Conservation (phyloP, 2,888 invertebrate species). For the Leptinotarsa tumamoca region DNA sequence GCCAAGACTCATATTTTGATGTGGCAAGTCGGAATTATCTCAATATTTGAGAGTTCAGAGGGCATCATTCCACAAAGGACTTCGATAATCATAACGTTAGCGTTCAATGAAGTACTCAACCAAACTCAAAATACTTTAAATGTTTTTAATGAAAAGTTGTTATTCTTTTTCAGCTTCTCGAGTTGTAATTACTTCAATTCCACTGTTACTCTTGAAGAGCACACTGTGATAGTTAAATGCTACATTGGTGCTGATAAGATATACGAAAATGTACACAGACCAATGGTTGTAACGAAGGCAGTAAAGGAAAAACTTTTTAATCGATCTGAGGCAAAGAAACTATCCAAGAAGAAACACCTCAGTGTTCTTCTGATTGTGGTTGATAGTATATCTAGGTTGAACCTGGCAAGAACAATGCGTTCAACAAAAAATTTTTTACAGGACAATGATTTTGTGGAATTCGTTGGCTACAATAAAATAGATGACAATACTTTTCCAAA, state of each 20-base stretch:
- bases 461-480: constrained; percentile 71
- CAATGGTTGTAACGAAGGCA: constrained; percentile 60
- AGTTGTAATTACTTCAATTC: constrained; percentile 35
- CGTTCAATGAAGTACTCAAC: too few species aligned
- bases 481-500: constrained; percentile 94
- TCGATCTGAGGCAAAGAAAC: constrained; percentile 28
- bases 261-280: constrained; percentile 70
- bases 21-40: too few species aligned
- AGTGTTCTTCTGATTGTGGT: constrained; percentile 86
- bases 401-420: constrained; percentile 82
- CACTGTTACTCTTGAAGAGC: constrained; percentile 38
- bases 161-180: constrained; percentile 34
- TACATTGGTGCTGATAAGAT: constrained; percentile 49
- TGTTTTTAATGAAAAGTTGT: too few species aligned
- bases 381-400: constrained; percentile 86
- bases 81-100: too few species aligned
- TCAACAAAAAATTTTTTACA: constrained; percentile 76
- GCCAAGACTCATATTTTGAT: too few species aligned
- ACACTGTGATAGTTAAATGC: constrained; percentile 47
- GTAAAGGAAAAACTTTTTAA: constrained; percentile 64
- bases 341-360: constrained; percentile 61
- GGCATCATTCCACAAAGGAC: too few species aligned
- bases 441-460: constrained; percentile 66
- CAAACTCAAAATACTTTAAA: too few species aligned
- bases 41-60: too few species aligned